Conservation (phyloP, 1,140 invertebrate genomes). For the Steinernema khuongi region DNA sequence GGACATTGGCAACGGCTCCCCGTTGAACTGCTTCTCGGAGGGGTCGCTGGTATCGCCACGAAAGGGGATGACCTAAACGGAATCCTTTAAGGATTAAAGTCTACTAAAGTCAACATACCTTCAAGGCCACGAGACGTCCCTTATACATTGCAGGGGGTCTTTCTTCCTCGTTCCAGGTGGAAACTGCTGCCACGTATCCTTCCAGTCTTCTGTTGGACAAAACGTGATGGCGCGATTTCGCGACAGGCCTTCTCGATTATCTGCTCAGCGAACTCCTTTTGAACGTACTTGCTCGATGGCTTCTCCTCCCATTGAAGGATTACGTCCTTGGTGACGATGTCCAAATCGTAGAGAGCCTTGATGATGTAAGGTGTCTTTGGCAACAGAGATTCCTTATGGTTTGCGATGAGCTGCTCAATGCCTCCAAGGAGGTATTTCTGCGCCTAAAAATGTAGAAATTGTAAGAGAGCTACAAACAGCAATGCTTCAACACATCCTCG, state of each 20-base stretch:
- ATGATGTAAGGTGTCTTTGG: slow-evolving; percentile 81
- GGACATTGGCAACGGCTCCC: too few relatives aligned
- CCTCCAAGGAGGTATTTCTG: slow-evolving; percentile 91
- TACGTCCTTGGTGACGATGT: slow-evolving; percentile 87
- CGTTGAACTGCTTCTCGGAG: too few relatives aligned
- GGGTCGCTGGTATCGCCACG: too few relatives aligned
- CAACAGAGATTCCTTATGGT: slow-evolving; percentile 71
- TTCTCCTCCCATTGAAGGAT: slow-evolving; percentile 90
- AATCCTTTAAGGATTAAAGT: too few relatives aligned
- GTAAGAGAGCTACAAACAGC: not conserved
- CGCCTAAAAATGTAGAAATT: slow-evolving; percentile 75
- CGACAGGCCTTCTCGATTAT: slow-evolving; percentile 85
- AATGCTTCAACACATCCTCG: slow-evolving; percentile 73
- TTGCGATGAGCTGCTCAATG: slow-evolving; percentile 82
- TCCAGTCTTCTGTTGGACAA: too few relatives aligned
- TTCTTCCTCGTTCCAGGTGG: too few relatives aligned
- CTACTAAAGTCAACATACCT: too few relatives aligned
- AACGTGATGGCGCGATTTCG: too few relatives aligned
- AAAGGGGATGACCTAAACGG: too few relatives aligned
- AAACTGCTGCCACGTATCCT: too few relatives aligned
- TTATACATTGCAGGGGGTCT: too few relatives aligned
- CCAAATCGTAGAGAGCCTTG: slow-evolving; percentile 85
- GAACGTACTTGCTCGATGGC: slow-evolving; percentile 80
- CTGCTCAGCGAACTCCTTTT: slow-evolving; percentile 80
- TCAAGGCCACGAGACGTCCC: too few relatives aligned